Evolutionary conservation across 2,888 invertebrate genomes (phyloP), one percentile per base, ranked within the genome.

Genomic region (Lasioglossum malachurum): DNA sequence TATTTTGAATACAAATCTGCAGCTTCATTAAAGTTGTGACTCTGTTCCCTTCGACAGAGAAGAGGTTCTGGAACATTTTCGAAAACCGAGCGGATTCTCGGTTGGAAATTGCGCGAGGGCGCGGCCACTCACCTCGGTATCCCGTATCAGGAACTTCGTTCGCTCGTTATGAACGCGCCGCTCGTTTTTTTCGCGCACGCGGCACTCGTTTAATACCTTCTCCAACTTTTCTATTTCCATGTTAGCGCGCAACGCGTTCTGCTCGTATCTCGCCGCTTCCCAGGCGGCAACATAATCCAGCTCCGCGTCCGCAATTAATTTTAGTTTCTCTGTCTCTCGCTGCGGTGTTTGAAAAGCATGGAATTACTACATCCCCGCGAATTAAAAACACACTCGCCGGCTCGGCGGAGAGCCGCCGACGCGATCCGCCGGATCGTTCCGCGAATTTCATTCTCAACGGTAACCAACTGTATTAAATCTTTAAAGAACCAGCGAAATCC

Each of bases 221-320:
- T 87, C 78, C 78, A 94, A 92, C 78, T 92, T 84, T 69, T 94
- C 86, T 87, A 95, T 94, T 83, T 93, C 92, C 83, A 89, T 89
- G 53, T 91, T 86, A 64, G 93, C 92, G 46, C 89, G 87, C 10
- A 94, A 89, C 53, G 91, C 80, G 80, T 92, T 94, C 92, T 95
- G 95, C 91, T 96, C 95, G 53, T 92, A 92, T 88, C 95, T 94
- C 46, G 96, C 93, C 78, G 94, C 92, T 89, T 95, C 94, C 95
- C 95, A 95, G 41, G 89, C 91, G 75, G 83, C 85, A 49, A 92
- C 89, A 85, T 94, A 95, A 64, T 86, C 80, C 72, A 90, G 88
- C 81, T 94, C 93, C 75, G 89, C 87, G 75, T 85, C 85, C 82
- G 90, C 88, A 80, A 91, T 93, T 87, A 92, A 84, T 86, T 90